A percentile compares a stretch with the other conserved stretches of the same genome.
Conservation (phyloP, 2,797 vertebrate genomes). For the Benthosema pterotum region DNA sequence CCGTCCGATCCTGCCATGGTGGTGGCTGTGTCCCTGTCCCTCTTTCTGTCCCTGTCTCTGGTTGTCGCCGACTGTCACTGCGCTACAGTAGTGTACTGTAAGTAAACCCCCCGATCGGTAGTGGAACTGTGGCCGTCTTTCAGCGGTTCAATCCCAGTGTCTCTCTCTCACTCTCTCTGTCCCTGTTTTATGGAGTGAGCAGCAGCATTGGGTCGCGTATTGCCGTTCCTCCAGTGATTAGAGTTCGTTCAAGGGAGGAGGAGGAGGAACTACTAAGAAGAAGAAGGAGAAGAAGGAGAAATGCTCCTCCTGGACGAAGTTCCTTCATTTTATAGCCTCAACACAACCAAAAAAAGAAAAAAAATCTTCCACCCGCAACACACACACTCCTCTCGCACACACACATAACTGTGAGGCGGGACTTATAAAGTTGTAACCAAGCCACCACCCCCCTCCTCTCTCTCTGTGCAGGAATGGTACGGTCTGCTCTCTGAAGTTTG, state of each 20-base stretch:
- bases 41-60: not conserved
- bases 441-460: constrained; percentile 50
- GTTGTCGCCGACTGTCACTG: constrained; percentile 36
- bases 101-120: too few relatives aligned
- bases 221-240: too few relatives aligned
- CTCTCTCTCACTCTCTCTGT: not conserved
- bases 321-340: constrained; percentile 77
- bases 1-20: constrained; percentile 79
- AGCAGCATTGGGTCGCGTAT: too few relatives aligned
- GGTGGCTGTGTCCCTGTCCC: too few relatives aligned
- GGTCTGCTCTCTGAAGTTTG: constrained; percentile 22
- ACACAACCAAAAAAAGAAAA: too few relatives aligned
- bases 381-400: too few relatives aligned
- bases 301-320: constrained; percentile 30
- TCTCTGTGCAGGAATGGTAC: constrained; percentile 29
- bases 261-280: not conserved
- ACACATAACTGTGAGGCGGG: constrained; percentile 62
- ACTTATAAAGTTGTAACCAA: too few relatives aligned
- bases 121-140: not conserved
- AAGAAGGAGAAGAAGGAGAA: too few relatives aligned
- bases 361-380: constrained; percentile 15
- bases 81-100: too few relatives aligned
- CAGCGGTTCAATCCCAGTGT: not conserved
- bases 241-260: constrained; percentile 11
- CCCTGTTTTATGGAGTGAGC: too few relatives aligned